These are phyloP conservation scores for Raja brachyura DNA, from an alignment of 2,113 vertebrate species.

Conservation along the genomic window DNA sequence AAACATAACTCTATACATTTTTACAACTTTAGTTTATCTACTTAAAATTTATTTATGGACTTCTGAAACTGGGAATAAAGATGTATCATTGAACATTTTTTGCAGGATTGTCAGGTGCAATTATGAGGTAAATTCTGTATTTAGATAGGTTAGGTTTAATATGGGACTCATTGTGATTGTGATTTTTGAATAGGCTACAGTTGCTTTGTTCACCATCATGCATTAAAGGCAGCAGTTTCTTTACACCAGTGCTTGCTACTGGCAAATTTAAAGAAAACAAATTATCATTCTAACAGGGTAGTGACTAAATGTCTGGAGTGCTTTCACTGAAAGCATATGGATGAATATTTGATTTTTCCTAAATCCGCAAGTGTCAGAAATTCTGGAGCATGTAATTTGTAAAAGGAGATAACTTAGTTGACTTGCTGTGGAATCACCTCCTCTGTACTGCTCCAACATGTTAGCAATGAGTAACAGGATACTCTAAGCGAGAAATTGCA, in stretches of 20 bases:
- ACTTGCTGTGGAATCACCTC: background rate
- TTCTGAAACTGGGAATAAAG: background rate
- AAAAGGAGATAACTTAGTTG: constrained; percentile 10
- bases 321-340: constrained; percentile 1
- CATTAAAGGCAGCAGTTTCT: background rate
- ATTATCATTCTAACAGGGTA: background rate
- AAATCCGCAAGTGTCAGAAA: constrained; percentile 17
- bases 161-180: background rate
- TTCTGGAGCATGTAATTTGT: constrained; percentile 1
- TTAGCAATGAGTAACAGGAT: background rate
- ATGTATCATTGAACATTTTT: background rate
- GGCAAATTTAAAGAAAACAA: constrained; percentile 13
- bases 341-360: background rate
- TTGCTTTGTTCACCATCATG: background rate
- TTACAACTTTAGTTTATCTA: background rate
- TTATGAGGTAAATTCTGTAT: background rate
- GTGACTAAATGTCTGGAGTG: constrained; percentile 6
- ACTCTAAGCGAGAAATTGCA: background rate
- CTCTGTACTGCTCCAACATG: background rate
- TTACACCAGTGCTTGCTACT: background rate
- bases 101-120: background rate
- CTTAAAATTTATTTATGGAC: background rate
- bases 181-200: background rate
- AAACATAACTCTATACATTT: background rate
- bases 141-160: background rate